Evolutionary conservation across 2,797 vertebrate species (phyloP).

Genomic region (Karalla daura): DNA sequence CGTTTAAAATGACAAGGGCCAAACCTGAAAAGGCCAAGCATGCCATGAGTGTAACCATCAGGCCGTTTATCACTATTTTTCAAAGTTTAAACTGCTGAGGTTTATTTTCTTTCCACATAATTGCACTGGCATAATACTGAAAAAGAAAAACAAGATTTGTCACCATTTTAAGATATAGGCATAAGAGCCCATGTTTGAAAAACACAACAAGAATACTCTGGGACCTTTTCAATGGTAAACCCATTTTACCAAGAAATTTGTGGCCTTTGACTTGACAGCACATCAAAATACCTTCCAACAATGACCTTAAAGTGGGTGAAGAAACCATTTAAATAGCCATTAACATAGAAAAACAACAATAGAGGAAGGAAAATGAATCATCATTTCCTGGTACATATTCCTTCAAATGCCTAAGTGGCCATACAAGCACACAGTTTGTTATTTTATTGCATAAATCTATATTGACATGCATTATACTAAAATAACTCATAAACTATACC

Average conservation of each 20-base stretch:
- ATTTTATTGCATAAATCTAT: not conserved
- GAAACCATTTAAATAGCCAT: not conserved
- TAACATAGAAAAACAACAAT: not conserved
- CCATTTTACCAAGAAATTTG: slow-evolving; percentile 26
- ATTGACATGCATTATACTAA: not conserved
- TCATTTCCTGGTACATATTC: not conserved
- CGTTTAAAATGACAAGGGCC: slow-evolving; percentile 7
- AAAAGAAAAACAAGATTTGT: slow-evolving; percentile 6
- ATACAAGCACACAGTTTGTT: not conserved
- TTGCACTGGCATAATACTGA: slow-evolving; percentile 8
- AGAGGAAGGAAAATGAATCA: not conserved
- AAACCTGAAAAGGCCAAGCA: slow-evolving; percentile 18
- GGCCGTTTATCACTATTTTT: slow-evolving; percentile 30
- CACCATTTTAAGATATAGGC: not conserved
- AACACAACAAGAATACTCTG: not conserved
- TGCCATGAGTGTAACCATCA: slow-evolving; percentile 11
- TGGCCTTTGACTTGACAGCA: slow-evolving; percentile 41
- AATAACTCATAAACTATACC: not conserved
- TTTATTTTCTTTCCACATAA: slow-evolving; percentile 18
- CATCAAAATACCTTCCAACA: slow-evolving; percentile 33
- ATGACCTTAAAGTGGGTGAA: not conserved
- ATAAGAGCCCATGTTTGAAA: slow-evolving; percentile 6
- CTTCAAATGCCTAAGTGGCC: not conserved
- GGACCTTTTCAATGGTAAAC: slow-evolving; percentile 5
- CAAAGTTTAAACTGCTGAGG: slow-evolving; percentile 2